phyloP scores from a whole-genome alignment of 2,113 vertebrate genomes.

The Cephalopholis sonnerati region DNA sequence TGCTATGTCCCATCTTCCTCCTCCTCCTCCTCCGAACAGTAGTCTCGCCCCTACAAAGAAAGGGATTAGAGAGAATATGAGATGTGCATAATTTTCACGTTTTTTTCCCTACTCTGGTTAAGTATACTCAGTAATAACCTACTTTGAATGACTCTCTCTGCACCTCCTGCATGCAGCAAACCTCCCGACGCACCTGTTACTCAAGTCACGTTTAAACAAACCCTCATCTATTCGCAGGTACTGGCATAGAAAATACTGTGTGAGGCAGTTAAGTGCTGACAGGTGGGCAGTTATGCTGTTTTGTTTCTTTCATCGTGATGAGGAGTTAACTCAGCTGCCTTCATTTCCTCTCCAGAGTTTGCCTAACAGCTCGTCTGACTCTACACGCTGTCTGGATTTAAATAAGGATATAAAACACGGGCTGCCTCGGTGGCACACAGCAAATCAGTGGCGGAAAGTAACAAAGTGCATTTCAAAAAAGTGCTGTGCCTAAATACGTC shows the following conservation, averaged over 20 bases:
- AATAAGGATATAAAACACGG: constrained; percentile 3
- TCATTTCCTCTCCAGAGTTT: constrained; percentile 19
- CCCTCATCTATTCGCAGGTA: constrained; percentile 5
- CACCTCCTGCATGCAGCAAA: neutral
- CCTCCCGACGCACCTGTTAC: constrained; percentile 25
- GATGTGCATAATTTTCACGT: neutral
- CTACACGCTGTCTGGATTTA: neutral
- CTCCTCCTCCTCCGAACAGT: constrained; percentile 89
- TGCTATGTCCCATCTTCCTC: constrained; percentile 96
- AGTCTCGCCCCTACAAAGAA: constrained; percentile 91
- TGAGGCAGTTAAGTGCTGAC: constrained; percentile 36
- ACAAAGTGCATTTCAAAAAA: constrained; percentile 7
- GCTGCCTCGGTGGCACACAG: neutral
- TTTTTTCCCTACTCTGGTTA: neutral
- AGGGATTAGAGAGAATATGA: constrained; percentile 10
- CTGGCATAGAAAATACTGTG: neutral
- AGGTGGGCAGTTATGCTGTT: constrained; percentile 46
- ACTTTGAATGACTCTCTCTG: constrained; percentile 5
- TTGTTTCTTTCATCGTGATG: constrained; percentile 26
- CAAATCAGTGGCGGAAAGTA: neutral
- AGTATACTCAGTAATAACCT: neutral
- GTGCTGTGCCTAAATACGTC: neutral
- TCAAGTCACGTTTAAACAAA: constrained; percentile 21
- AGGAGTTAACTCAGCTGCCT: constrained; percentile 7
- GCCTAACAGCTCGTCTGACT: constrained; percentile 2